Evolutionary conservation across 1,140 invertebrate species (phyloP).

Genomic region (Atta colombica): DNA sequence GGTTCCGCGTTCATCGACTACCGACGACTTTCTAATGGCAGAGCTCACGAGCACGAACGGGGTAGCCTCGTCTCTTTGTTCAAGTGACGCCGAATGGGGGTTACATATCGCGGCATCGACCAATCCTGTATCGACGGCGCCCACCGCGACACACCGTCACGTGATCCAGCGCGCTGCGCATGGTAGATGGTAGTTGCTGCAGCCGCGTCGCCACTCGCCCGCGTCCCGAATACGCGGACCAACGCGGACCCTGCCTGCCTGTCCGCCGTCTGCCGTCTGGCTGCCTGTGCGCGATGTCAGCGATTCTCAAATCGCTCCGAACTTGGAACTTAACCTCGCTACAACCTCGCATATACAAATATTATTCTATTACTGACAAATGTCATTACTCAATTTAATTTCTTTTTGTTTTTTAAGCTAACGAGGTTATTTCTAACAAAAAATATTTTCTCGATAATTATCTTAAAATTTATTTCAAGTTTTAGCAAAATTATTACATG

Average conservation of each 20-base stretch:
- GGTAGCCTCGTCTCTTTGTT: constrained; percentile 83
- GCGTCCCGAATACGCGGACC: constrained; percentile 75
- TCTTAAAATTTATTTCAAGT: no score
- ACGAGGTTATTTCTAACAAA: no score
- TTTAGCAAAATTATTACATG: no score
- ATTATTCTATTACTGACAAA: no score
- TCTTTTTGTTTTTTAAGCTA: no score
- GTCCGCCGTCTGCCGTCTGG: not conserved
- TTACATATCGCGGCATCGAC: not conserved
- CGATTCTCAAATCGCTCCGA: constrained; percentile 61
- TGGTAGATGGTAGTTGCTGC: constrained; percentile 9
- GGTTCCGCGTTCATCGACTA: constrained; percentile 77
- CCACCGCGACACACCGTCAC: constrained; percentile 45
- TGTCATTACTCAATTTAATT: no score
- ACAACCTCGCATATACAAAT: no score
- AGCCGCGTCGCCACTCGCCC: constrained; percentile 46
- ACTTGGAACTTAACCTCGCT: not conserved
- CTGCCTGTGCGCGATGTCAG: constrained; percentile 40
- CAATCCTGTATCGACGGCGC: constrained; percentile 16
- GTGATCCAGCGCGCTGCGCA: constrained; percentile 71
- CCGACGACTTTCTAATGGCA: constrained; percentile 82
- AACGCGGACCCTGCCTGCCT: no score
- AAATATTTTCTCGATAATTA: no score
- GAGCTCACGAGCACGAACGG: constrained; percentile 66
- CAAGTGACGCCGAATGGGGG: constrained; percentile 56